These are phyloP conservation scores for Mus pahari DNA, from an alignment of 2,113 vertebrate genomes.

Conservation along the genomic window DNA sequence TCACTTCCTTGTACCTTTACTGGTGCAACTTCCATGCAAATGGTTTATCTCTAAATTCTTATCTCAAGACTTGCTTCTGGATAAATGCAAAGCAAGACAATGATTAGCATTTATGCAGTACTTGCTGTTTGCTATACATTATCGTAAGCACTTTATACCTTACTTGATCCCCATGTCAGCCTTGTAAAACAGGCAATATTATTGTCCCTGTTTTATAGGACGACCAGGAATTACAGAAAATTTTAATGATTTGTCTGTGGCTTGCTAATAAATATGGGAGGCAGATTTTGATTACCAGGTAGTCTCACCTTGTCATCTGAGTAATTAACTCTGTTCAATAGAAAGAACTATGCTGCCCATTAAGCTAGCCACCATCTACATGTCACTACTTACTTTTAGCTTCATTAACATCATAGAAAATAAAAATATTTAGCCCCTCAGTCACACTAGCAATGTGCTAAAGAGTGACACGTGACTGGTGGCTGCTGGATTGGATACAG, in stretches of 20 bases:
- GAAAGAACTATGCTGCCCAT: neutral
- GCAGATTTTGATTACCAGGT: conserved; percentile 10
- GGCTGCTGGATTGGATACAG: neutral
- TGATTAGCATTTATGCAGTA: neutral
- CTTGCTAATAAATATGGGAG: neutral
- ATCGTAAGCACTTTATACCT: conserved; percentile 4
- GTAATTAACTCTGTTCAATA: neutral
- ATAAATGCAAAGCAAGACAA: conserved; percentile 6
- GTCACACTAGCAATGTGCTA: neutral
- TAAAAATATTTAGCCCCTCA: neutral
- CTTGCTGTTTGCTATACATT: neutral
- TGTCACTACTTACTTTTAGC: neutral
- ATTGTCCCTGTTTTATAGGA: conserved; percentile 1
- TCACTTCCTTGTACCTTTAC: neutral
- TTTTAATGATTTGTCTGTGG: neutral
- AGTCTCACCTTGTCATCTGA: neutral
- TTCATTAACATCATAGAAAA: conserved; percentile 37
- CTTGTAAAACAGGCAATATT: neutral
- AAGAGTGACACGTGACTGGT: neutral
- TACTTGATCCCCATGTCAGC: neutral
- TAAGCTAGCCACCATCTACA: neutral
- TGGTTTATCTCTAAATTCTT: neutral
- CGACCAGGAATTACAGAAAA: neutral
- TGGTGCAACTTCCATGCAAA: neutral
- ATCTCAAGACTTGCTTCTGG: neutral